Evolutionary conservation across 2,888 invertebrate species (phyloP).

Genomic region (Allygus modestus): DNA sequence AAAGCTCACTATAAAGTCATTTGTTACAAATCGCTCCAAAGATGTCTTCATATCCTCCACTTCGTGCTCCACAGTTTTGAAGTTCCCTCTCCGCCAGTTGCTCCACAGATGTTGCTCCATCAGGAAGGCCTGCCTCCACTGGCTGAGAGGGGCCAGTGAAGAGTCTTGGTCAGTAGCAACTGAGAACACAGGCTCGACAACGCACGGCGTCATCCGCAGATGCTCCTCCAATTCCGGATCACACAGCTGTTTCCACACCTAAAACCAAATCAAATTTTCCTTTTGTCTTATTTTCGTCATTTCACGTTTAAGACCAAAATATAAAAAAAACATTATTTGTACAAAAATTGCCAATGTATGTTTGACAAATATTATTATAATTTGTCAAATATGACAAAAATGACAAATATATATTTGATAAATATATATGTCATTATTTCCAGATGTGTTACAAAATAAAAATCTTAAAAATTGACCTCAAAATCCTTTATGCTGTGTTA

Average conservation of each 20-base stretch:
- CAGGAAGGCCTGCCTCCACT: slow-evolving; percentile 63
- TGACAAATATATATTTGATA: too few species aligned
- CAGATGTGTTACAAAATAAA: too few species aligned
- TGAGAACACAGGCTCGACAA: slow-evolving; percentile 59
- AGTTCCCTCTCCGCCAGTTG: slow-evolving; percentile 65
- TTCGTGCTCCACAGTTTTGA: background rate
- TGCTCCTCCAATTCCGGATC: slow-evolving; percentile 45
- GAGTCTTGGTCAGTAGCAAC: slow-evolving; percentile 13
- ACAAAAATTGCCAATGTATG: too few species aligned
- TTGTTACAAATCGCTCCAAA: background rate
- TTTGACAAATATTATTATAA: too few species aligned
- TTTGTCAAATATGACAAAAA: too few species aligned
- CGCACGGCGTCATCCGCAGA: slow-evolving; percentile 33
- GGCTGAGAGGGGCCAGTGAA: slow-evolving; percentile 58
- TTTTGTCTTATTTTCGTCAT: too few species aligned
- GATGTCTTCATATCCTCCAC: background rate
- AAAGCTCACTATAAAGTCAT: background rate
- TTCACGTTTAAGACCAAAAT: too few species aligned
- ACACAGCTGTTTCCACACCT: background rate
- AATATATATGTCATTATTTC: too few species aligned
- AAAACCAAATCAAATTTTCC: slow-evolving; percentile 28
- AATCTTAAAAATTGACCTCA: too few species aligned
- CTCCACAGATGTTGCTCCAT: slow-evolving; percentile 62
- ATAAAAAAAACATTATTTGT: too few species aligned
- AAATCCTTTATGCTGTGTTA: too few species aligned